Evolutionary conservation across 1,140 invertebrate species (phyloP).

Genomic region (Zaprionus ornatus): DNA sequence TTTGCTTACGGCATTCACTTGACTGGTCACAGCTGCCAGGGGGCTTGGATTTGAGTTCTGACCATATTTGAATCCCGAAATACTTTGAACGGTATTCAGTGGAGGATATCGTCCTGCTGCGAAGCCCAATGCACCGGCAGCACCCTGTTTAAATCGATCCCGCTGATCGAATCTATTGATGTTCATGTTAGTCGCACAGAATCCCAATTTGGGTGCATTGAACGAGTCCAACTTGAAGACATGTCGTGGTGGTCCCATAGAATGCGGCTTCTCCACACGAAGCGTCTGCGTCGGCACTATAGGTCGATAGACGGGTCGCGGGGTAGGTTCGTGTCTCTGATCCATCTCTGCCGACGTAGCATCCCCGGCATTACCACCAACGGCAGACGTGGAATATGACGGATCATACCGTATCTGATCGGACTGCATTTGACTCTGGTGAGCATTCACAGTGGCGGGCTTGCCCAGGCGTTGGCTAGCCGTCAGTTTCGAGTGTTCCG

Average conservation of each 20-base stretch:
- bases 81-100: background rate
- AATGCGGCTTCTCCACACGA: conserved; percentile 56
- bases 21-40: conserved; percentile 44
- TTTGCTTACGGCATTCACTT: conserved; percentile 37
- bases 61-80: conserved; percentile 13
- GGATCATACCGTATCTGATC: conserved; percentile 41
- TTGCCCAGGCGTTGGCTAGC: conserved; percentile 51
- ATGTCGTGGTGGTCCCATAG: conserved; percentile 16
- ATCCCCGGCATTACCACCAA: conserved; percentile 35
- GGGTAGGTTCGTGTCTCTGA: background rate
- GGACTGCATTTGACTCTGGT: conserved; percentile 26
- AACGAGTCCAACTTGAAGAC: conserved; percentile 53
- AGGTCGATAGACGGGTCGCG: conserved; percentile 23
- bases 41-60: conserved; percentile 46
- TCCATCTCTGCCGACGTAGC: conserved; percentile 13
- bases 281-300: conserved; percentile 54
- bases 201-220: conserved; percentile 57
- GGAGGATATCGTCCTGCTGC: background rate
- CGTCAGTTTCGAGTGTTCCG: conserved; percentile 38
- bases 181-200: background rate
- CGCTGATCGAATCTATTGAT: background rate
- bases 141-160: no score
- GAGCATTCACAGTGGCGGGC: conserved; percentile 16
- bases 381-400: background rate
- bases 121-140: conserved; percentile 33